Base-by-base conservation (phyloP, 2,113 vertebrate species). In the Pygoscelis adeliae region DNA sequence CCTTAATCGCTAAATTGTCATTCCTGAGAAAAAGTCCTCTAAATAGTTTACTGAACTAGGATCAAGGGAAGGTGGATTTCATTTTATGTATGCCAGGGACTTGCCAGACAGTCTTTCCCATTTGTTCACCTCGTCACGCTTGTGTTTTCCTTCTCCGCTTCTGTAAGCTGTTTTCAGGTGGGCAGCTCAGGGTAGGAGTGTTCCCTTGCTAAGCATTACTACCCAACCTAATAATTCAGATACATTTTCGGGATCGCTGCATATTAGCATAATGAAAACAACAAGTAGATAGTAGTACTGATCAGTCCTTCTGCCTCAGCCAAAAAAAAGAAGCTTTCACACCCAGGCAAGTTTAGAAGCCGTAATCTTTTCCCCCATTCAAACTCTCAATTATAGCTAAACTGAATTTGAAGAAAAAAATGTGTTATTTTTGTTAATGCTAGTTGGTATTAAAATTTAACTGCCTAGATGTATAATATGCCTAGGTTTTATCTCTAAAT, bases 211-310 rank as follows among this genome's bases (percentile, higher is more conserved):
- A 27, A 59, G 46, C 23, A 21, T 46, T 44, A 44, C 36, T 36
- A 13, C 7, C 36, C 29, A 38, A 10, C 19, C 53, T 13, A 18
- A 15, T 4, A 50, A 69, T 22, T 53, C 63, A 55, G 32, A n/a
- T 19, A 20, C 4, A 2, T 8, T 85, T 72, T 18, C 0, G 3
- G 36, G 7, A 56, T 55, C 17, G 10, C 11, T 36, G 25, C 19
- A 5, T 16, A 49, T 44, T 30, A 58, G 18, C n/a, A 15, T 20
- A 30, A 83, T 8, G 19, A 78, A 85, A 85, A 61, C 14, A 72
- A n/a, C 4, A 62, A 36, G 32, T 1, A 62, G 25, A 11, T 5
- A 67, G 30, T 4, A 71, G 16, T 36, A 67, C 36, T 44, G 69
- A 74, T 58, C 16, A 61, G 56, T 23, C 32, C 27, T 18, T 20